Conservation (phyloP, 2,113 vertebrate genomes). For the Zingel zingel region DNA sequence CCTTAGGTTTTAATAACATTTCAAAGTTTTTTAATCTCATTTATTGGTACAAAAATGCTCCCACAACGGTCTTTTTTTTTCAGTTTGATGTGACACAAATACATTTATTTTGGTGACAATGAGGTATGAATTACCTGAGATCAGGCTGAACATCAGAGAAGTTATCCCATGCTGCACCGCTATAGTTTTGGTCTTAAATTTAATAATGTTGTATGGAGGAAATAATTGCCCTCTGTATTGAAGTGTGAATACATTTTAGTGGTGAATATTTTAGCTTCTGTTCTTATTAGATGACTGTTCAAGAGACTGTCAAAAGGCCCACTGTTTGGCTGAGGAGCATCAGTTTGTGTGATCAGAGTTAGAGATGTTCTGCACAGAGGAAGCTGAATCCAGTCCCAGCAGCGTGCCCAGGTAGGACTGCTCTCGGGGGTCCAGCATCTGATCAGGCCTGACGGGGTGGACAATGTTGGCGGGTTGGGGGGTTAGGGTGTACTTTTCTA, state of each 20-base stretch:
- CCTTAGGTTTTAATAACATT: neutral
- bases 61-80: neutral
- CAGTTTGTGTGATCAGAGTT: conserved; percentile 84
- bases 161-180: neutral
- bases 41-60: neutral
- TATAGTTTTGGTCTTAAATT: neutral
- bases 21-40: neutral
- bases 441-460: conserved; percentile 92
- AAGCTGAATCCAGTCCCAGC: conserved; percentile 90
- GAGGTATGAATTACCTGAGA: neutral
- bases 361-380: conserved; percentile 87
- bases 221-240: neutral
- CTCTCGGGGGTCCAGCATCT: conserved; percentile 94
- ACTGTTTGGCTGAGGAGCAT: neutral
- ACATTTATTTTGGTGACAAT: neutral
- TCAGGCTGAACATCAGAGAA: neutral
- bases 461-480: conserved; percentile 93
- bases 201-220: neutral
- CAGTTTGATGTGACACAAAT: neutral
- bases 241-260: neutral
- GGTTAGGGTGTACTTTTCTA: conserved; percentile 96
- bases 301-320: neutral
- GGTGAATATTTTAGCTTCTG: neutral
- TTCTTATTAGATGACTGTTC: neutral
- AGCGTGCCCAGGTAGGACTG: conserved; percentile 95